phyloP scores from a whole-genome alignment of 2,888 invertebrate species.

The Troides aeacus region DNA sequence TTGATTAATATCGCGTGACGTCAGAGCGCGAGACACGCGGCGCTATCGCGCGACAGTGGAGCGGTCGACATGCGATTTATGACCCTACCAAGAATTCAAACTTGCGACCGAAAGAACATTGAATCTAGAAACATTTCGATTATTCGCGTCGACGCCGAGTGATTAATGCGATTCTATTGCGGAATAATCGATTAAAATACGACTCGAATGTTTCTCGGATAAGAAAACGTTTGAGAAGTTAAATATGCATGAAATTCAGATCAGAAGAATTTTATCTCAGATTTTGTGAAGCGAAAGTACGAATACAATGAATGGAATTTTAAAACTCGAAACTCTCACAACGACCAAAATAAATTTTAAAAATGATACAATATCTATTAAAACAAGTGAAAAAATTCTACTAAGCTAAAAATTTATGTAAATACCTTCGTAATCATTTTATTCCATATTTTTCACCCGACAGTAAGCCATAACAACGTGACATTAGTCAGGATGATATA shows the following conservation, averaged over 20 bases:
- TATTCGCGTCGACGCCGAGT: conserved; percentile 28
- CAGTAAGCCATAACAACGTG: no score
- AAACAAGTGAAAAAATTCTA: neutral
- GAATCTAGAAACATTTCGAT: conserved; percentile 38
- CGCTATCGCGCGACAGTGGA: conserved; percentile 43
- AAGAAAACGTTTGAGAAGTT: neutral
- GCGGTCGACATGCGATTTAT: conserved; percentile 44
- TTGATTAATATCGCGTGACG: conserved; percentile 47
- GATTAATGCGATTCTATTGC: conserved; percentile 15
- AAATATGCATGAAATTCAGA: neutral
- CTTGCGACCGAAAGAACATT: conserved; percentile 38
- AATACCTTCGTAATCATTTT: no score
- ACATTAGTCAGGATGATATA: no score
- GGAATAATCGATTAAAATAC: conserved; percentile 12
- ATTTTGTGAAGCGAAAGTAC: neutral
- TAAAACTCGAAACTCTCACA: neutral
- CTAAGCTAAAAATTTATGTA: no score
- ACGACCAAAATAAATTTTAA: neutral
- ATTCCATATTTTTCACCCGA: no score
- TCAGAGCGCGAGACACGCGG: conserved; percentile 40
- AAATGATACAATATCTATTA: neutral
- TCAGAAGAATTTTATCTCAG: neutral
- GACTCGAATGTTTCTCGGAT: neutral
- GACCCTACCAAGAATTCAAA: conserved; percentile 37
- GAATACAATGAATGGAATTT: neutral